Percentiles rank a stretch among this genome's conserved stretches.
These are phyloP conservation scores for Jaculus jaculus DNA, from an alignment of 2,113 vertebrate genomes.

Conservation along the genomic window DNA sequence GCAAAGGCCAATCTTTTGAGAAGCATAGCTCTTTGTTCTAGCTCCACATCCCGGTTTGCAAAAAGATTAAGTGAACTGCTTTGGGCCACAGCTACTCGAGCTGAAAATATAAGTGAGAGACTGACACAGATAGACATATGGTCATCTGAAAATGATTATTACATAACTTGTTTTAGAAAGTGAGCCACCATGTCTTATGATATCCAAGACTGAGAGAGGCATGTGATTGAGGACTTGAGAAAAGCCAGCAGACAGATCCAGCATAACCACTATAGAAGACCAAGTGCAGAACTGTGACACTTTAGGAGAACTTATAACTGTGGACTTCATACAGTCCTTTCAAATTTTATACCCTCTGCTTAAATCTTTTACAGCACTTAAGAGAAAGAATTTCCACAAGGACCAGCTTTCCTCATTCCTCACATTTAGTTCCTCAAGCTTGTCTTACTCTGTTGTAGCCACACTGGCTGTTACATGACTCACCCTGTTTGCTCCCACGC, in stretches of 20 bases:
- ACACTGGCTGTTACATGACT: neutral
- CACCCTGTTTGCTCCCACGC: neutral
- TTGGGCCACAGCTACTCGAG: slow-evolving; percentile 97
- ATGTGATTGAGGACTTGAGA: neutral
- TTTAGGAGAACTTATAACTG: neutral
- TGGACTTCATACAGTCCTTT: neutral
- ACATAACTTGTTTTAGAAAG: neutral
- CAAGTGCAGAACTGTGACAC: neutral
- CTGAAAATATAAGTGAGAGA: slow-evolving; percentile 81
- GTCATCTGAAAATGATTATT: neutral
- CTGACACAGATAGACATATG: neutral
- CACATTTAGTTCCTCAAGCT: neutral
- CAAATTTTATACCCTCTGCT: neutral
- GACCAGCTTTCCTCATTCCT: neutral
- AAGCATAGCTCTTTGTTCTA: slow-evolving; percentile 98
- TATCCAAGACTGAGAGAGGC: neutral
- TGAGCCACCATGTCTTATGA: neutral
- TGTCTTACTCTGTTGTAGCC: neutral
- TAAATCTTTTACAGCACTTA: neutral
- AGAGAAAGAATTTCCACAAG: neutral
- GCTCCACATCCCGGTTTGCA: slow-evolving; percentile 95
- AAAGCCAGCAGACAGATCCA: neutral
- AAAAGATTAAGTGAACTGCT: slow-evolving; percentile 98
- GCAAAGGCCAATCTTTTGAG: slow-evolving; percentile 98
- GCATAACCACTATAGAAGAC: neutral